Conservation (phyloP, 2,888 invertebrate genomes). For the Cheilosia vernalis region DNA sequence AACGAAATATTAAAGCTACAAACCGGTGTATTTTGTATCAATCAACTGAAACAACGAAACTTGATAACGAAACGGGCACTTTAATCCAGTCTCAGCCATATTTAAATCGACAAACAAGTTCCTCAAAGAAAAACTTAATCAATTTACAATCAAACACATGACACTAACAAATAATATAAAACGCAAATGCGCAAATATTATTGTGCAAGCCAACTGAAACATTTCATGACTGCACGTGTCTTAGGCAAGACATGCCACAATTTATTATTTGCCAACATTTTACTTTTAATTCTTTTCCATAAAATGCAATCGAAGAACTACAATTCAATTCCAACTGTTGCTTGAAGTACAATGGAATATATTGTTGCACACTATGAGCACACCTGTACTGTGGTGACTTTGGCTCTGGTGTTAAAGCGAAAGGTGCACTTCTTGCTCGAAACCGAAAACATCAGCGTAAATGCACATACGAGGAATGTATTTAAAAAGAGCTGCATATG, state of each 20-base stretch:
- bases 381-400: slow-evolving; percentile 48
- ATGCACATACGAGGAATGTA: slow-evolving; percentile 26
- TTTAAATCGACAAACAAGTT: too few species aligned
- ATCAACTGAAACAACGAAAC: too few species aligned
- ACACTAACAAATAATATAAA: background rate
- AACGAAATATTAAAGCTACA: too few species aligned
- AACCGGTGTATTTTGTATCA: too few species aligned
- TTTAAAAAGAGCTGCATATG: background rate
- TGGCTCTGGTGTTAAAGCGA: slow-evolving; percentile 25
- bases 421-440: slow-evolving; percentile 52
- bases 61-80: too few species aligned
- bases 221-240: slow-evolving; percentile 18
- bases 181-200: background rate
- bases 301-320: slow-evolving; percentile 30
- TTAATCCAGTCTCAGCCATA: too few species aligned
- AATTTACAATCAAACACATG: too few species aligned
- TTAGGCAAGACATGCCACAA: slow-evolving; percentile 12
- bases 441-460: slow-evolving; percentile 29
- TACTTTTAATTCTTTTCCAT: slow-evolving; percentile 4
- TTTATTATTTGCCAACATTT: slow-evolving; percentile 29
- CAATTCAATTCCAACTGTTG: slow-evolving; percentile 52
- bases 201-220: background rate
- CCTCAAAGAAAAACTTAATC: too few species aligned
- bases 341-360: slow-evolving; percentile 28
- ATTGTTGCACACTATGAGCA: slow-evolving; percentile 53